Conservation (phyloP, 2,888 invertebrate species). For the Sthenelais limicola region DNA sequence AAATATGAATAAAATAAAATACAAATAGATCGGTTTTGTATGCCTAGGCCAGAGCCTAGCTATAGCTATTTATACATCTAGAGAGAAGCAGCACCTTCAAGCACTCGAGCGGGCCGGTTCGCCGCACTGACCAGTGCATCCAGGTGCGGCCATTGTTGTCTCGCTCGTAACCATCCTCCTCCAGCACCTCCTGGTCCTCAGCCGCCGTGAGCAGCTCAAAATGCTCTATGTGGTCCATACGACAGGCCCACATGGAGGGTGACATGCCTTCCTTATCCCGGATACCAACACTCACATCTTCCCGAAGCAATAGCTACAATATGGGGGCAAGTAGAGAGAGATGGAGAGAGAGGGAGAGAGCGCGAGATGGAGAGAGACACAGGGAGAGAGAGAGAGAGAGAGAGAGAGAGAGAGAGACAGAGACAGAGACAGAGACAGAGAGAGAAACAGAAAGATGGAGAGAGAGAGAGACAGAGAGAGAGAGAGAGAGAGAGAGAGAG, state of each 20-base stretch:
- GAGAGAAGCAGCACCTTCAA: too few relatives aligned
- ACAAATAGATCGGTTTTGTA: too few relatives aligned
- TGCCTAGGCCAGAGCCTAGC: too few relatives aligned
- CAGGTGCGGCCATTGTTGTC: conserved; percentile 69
- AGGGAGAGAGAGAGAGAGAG: background rate
- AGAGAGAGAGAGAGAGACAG: background rate
- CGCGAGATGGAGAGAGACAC: too few relatives aligned
- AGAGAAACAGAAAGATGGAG: background rate
- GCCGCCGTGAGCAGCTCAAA: conserved; percentile 64
- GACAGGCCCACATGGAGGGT: conserved; percentile 72
- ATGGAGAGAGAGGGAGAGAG: background rate
- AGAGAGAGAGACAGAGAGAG: too few relatives aligned
- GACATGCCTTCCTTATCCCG: conserved; percentile 71
- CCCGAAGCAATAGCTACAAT: conserved; percentile 63
- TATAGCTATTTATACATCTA: too few relatives aligned
- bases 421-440: background rate
- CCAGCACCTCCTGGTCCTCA: conserved; percentile 57
- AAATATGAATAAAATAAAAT: too few relatives aligned
- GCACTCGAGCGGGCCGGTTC: conserved; percentile 70
- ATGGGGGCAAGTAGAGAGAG: background rate
- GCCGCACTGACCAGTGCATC: conserved; percentile 71
- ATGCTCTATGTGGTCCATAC: conserved; percentile 70
- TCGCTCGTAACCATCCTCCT: conserved; percentile 63
- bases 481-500: too few relatives aligned
- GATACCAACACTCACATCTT: conserved; percentile 60